Percentiles rank a stretch among this genome's conserved stretches.
phyloP scores from a whole-genome alignment of 1,140 invertebrate genomes.

The Araneus ventricosus region DNA sequence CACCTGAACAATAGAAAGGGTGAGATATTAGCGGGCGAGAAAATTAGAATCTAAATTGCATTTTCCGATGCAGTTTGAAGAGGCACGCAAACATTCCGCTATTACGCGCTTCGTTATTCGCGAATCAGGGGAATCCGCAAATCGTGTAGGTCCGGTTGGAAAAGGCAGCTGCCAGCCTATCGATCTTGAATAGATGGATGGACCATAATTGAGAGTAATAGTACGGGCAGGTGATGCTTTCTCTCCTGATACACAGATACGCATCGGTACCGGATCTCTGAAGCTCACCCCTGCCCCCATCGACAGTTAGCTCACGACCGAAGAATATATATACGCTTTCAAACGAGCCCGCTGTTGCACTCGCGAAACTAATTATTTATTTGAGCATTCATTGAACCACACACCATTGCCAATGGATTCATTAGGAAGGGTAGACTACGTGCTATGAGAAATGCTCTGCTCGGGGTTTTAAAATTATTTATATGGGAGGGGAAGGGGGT shows the following conservation, averaged over 20 bases:
- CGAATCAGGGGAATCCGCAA: slow-evolving; percentile 42
- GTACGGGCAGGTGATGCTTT: slow-evolving; percentile 65
- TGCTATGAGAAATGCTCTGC: neutral
- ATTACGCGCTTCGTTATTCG: slow-evolving; percentile 27
- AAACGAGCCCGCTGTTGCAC: neutral
- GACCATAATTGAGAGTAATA: slow-evolving; percentile 74
- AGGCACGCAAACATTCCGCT: slow-evolving; percentile 63
- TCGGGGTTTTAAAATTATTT: slow-evolving; percentile 2
- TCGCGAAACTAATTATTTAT: slow-evolving; percentile 48
- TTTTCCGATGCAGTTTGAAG: slow-evolving; percentile 52
- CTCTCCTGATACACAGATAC: slow-evolving; percentile 55
- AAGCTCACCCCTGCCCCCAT: slow-evolving; percentile 33
- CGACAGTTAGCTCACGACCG: slow-evolving; percentile 60
- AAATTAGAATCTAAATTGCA: slow-evolving; percentile 73
- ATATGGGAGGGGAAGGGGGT: neutral
- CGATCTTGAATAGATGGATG: slow-evolving; percentile 74
- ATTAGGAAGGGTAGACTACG: neutral
- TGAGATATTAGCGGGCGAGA: slow-evolving; percentile 54
- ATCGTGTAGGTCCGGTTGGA: slow-evolving; percentile 52
- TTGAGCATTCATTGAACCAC: slow-evolving; percentile 28
- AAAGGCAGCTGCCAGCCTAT: slow-evolving; percentile 70
- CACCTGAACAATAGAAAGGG: slow-evolving; percentile 46
- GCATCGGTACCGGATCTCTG: slow-evolving; percentile 73
- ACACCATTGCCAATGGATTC: slow-evolving; percentile 12
- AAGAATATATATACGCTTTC: slow-evolving; percentile 47